A percentile compares a stretch with the other conserved stretches of the same genome.
These are phyloP conservation scores for Hoplostethus atlanticus DNA, from an alignment of 2,797 vertebrate genomes.

Conservation along the genomic window DNA sequence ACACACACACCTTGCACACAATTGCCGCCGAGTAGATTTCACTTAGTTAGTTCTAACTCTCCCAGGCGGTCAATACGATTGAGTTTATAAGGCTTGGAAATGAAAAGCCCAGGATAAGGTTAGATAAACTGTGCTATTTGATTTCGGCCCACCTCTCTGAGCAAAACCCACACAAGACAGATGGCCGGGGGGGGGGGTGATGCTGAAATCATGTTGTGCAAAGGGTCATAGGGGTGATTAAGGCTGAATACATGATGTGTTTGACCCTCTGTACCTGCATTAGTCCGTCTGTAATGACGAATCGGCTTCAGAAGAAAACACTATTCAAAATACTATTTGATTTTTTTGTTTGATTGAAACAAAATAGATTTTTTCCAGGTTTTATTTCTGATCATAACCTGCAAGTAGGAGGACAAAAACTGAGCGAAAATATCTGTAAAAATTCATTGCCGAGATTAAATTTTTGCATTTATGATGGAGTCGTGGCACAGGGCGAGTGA, in stretches of 20 bases:
- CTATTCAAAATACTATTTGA: background rate
- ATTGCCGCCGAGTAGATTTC: conserved; percentile 96
- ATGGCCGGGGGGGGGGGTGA: conserved; percentile 67
- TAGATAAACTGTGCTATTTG: conserved; percentile 92
- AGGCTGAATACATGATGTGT: conserved; percentile 45
- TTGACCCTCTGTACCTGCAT: conserved; percentile 30
- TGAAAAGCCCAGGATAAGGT: conserved; percentile 95
- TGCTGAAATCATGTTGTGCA: conserved; percentile 57
- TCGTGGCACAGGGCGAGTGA: too few species aligned
- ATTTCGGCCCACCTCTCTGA: conserved; percentile 76
- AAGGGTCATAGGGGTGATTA: conserved; percentile 67
- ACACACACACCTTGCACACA: conserved; percentile 82
- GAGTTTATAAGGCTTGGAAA: conserved; percentile 97
- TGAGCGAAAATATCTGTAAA: too few species aligned
- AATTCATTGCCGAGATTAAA: too few species aligned
- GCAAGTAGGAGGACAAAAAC: background rate
- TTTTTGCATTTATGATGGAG: too few species aligned
- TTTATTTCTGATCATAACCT: background rate
- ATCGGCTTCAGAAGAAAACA: background rate
- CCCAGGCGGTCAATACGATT: conserved; percentile 95
- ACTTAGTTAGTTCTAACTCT: conserved; percentile 96
- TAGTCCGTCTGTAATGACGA: conserved; percentile 28
- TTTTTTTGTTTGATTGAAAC: too few species aligned
- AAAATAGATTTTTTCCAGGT: background rate
- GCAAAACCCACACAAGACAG: conserved; percentile 72